Base-by-base conservation (phyloP, 2,888 invertebrate genomes). In the Napeogenes sylphis region DNA sequence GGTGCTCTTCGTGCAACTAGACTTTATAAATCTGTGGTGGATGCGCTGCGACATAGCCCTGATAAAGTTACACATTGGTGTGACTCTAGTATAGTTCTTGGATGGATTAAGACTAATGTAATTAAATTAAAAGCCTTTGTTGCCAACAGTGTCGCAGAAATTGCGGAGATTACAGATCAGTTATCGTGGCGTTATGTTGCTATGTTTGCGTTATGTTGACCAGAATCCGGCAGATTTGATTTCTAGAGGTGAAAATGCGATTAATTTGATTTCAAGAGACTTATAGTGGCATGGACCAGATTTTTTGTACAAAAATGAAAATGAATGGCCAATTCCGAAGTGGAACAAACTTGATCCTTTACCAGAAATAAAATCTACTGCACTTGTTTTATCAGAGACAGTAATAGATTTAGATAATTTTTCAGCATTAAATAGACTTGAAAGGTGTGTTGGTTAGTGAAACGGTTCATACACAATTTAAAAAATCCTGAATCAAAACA, bases 81-180 rank as follows among this genome's bases (percentile, higher is more conserved):
- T 13, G 66, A 68, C 14, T 68, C 68, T 14, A 68, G 58, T 55
- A 56, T 66, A 3, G 62, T 68, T 10, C 51, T 67, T 8, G 63
- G 57, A 2, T 69, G 67, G 67, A 21, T 67, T 21, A 33, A 55
- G 1, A 59, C 12, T 38, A 47, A 21, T 21, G 8, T 54, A 4
- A 57, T 21, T 6, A 64, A 61, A 45, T 21, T 62, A n/a, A 51
- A 69, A 57, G 58, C 60, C 2, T 67, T 67, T 38, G 69, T 69
- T 4, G 66, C 66, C 4, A 69, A 67, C 47, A 30, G 63, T 0
- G 58, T 64, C 4, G 56, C 14, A 0, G 64, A 66, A 38, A 63
- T 68, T 10, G 5, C 30, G 2, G 64, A 67, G 33, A 14, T 13
- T 12, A 64, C 66, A 4, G 8, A 45, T 10, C 13, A 30, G n/a